Evolutionary conservation across 2,888 invertebrate genomes (phyloP).

Genomic region (Ochropleura leucogaster): DNA sequence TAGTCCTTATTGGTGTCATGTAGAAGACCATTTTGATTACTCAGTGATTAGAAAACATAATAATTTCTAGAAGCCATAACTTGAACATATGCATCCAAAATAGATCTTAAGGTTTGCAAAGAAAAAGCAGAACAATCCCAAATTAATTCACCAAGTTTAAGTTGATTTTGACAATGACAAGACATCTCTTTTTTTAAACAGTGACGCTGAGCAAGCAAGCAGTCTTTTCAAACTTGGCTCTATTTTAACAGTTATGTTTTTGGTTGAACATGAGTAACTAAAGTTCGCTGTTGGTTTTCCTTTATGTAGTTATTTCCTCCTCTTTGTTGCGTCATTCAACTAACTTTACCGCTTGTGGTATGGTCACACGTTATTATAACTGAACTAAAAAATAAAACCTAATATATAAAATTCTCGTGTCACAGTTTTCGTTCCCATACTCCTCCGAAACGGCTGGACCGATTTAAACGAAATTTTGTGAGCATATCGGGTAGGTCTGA

Average conservation of each 20-base stretch:
- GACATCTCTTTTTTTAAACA: not conserved
- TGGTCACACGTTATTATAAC: too few species aligned
- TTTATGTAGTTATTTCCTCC: constrained; percentile 8
- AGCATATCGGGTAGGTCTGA: too few species aligned
- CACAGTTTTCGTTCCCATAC: too few species aligned
- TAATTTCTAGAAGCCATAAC: not conserved
- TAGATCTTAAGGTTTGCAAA: not conserved
- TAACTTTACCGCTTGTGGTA: not conserved
- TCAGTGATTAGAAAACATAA: not conserved
- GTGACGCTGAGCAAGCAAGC: not conserved
- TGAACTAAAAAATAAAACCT: too few species aligned
- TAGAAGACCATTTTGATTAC: not conserved
- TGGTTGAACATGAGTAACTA: not conserved
- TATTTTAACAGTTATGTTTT: not conserved
- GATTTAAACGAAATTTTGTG: too few species aligned
- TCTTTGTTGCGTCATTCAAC: not conserved
- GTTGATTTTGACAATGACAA: not conserved
- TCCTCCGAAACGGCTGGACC: too few species aligned
- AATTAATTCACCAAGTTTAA: not conserved
- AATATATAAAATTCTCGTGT: too few species aligned
- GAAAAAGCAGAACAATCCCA: not conserved
- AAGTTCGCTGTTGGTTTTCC: constrained; percentile 5
- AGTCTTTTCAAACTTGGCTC: constrained; percentile 9
- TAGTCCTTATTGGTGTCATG: too few species aligned
- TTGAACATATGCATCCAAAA: not conserved